phyloP scores from a whole-genome alignment of 2,888 invertebrate species.

The Eristalis intricaria region DNA sequence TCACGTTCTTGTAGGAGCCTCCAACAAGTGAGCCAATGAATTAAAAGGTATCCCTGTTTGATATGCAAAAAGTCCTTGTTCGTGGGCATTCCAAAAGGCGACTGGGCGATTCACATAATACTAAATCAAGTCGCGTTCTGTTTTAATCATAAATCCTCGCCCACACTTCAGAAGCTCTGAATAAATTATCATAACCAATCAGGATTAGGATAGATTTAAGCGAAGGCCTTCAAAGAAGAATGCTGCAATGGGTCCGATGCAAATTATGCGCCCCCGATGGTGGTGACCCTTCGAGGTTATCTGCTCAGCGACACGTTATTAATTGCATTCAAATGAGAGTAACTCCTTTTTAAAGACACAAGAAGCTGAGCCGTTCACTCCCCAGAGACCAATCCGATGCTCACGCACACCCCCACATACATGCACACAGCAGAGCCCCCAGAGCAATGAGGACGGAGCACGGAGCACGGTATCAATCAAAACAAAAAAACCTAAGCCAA shows the following conservation, averaged over 20 bases:
- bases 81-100: neutral
- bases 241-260: constrained; percentile 23
- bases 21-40: neutral
- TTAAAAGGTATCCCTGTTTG: neutral
- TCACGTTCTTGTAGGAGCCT: neutral
- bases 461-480: constrained; percentile 61
- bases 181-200: neutral
- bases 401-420: constrained; percentile 16
- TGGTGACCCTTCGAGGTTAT: constrained; percentile 7
- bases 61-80: neutral
- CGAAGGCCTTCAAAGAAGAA: constrained; percentile 3
- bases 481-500: constrained; percentile 77
- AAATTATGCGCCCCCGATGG: constrained; percentile 6
- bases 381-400: constrained; percentile 51
- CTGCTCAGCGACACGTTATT: constrained; percentile 50
- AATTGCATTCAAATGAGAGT: constrained; percentile 58
- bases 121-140: neutral
- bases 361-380: constrained; percentile 46
- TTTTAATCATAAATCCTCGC: neutral
- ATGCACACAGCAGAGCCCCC: constrained; percentile 18
- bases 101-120: neutral
- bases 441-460: neutral
- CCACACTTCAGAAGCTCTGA: neutral
- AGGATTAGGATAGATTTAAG: constrained; percentile 8
- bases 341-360: constrained; percentile 48